Conservation (phyloP, 1,140 invertebrate genomes). For the Drosophila saltans region DNA sequence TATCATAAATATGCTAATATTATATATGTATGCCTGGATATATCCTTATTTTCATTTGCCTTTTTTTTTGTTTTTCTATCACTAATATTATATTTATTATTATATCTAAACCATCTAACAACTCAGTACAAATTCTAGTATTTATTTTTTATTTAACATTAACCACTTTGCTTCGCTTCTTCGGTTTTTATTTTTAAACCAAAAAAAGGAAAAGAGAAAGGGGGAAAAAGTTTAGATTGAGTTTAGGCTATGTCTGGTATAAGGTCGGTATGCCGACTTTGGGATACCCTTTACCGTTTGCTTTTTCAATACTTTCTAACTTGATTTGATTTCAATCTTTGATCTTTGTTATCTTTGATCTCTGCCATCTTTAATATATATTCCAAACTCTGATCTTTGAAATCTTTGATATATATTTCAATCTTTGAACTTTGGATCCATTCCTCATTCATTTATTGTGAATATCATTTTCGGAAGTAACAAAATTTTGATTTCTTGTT, state of each 20-base stretch:
- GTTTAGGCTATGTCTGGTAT: not conserved
- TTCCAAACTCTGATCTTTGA: too few relatives aligned
- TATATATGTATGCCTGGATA: slow-evolving; percentile 45
- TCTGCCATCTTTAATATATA: too few relatives aligned
- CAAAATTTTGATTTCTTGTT: too few relatives aligned
- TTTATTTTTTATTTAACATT: slow-evolving; percentile 17
- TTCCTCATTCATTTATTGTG: too few relatives aligned
- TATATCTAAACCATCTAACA: slow-evolving; percentile 39
- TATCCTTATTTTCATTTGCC: slow-evolving; percentile 18
- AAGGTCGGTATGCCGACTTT: not conserved
- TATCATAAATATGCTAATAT: slow-evolving; percentile 65
- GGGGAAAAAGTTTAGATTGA: not conserved
- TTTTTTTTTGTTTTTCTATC: not conserved
- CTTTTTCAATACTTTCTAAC: too few relatives aligned
- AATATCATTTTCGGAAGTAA: too few relatives aligned
- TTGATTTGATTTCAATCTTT: too few relatives aligned
- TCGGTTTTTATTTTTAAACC: slow-evolving; percentile 5
- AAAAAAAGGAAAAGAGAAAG: slow-evolving; percentile 11
- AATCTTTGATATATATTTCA: too few relatives aligned
- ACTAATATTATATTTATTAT: slow-evolving; percentile 31
- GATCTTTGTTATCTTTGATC: too few relatives aligned
- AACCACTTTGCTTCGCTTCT: not conserved
- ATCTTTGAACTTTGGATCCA: too few relatives aligned
- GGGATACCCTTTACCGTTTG: not conserved
- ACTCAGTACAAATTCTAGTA: slow-evolving; percentile 60